Conservation (phyloP, 2,797 vertebrate genomes). For the Lagodon rhomboides region DNA sequence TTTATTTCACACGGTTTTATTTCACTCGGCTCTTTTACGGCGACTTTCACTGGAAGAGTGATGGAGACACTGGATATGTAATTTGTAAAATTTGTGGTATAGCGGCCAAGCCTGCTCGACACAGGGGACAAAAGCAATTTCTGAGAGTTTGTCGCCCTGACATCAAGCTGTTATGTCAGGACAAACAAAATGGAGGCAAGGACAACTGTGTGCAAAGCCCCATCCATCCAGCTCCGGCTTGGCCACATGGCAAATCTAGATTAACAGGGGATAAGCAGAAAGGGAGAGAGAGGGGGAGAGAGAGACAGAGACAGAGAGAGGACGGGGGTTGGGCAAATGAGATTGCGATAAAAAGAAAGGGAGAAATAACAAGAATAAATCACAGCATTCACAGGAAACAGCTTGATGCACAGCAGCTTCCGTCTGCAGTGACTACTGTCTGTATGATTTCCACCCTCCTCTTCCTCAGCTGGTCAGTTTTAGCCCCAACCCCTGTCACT, state of each 20-base stretch:
- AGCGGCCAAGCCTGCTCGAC: slow-evolving; percentile 18
- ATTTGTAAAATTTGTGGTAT: slow-evolving; percentile 47
- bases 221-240: slow-evolving; percentile 64
- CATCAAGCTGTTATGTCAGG: slow-evolving; percentile 71
- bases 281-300: slow-evolving; percentile 20
- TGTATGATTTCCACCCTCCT: slow-evolving; percentile 13
- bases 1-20: not conserved
- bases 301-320: not conserved
- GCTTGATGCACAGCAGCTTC: slow-evolving; percentile 10
- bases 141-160: slow-evolving; percentile 60
- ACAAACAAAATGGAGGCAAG: slow-evolving; percentile 81
- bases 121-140: slow-evolving; percentile 61
- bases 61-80: slow-evolving; percentile 16
- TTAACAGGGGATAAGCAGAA: slow-evolving; percentile 77
- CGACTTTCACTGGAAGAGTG: slow-evolving; percentile 17
- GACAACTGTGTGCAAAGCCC: slow-evolving; percentile 69
- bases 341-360: slow-evolving; percentile 55
- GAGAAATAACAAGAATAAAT: slow-evolving; percentile 30
- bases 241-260: slow-evolving; percentile 83
- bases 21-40: not conserved
- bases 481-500: slow-evolving; percentile 61
- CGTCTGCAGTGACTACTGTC: slow-evolving; percentile 14
- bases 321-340: slow-evolving; percentile 44
- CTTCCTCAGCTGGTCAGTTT: slow-evolving; percentile 62
- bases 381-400: not conserved